These are phyloP conservation scores for Microdon myrmicae DNA, from an alignment of 2,888 invertebrate species.

Conservation along the genomic window DNA sequence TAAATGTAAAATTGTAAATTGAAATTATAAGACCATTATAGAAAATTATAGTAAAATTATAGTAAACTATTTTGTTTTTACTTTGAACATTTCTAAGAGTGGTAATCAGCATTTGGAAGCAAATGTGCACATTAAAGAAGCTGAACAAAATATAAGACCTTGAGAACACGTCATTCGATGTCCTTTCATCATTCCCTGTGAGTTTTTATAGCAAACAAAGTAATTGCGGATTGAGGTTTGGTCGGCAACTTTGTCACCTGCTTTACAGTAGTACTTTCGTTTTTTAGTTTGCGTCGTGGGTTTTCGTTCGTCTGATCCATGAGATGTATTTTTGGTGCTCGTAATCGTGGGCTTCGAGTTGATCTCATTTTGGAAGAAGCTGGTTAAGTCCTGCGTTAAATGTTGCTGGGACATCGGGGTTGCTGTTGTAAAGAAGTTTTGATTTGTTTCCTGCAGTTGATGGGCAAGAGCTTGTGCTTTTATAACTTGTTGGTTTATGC, in stretches of 20 bases:
- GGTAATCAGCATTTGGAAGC: conserved; percentile 65
- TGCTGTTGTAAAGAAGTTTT: conserved; percentile 16
- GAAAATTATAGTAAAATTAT: too few relatives aligned
- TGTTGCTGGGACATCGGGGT: conserved; percentile 12
- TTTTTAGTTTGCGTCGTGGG: conserved; percentile 54
- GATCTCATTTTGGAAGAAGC: conserved; percentile 32
- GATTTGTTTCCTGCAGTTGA: conserved; percentile 55
- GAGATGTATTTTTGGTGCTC: conserved; percentile 33
- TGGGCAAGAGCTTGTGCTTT: conserved; percentile 61
- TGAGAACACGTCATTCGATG: conserved; percentile 68
- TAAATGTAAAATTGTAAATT: too few relatives aligned
- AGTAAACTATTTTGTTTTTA: too few relatives aligned
- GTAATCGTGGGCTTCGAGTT: conserved; percentile 3
- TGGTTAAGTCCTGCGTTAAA: conserved; percentile 16
- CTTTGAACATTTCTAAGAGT: too few relatives aligned
- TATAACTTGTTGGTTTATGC: conserved; percentile 58
- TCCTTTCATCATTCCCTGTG: conserved; percentile 64
- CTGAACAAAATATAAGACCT: conserved; percentile 67
- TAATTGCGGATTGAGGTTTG: conserved; percentile 67
- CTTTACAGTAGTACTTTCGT: conserved; percentile 65
- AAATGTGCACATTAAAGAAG: conserved; percentile 66
- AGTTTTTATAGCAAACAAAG: conserved; percentile 67
- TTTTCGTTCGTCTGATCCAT: conserved; percentile 22
- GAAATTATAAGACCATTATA: too few relatives aligned
- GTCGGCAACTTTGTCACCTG: conserved; percentile 68